phyloP scores from a whole-genome alignment of 1,140 invertebrate genomes.

The Theocolax elegans region DNA sequence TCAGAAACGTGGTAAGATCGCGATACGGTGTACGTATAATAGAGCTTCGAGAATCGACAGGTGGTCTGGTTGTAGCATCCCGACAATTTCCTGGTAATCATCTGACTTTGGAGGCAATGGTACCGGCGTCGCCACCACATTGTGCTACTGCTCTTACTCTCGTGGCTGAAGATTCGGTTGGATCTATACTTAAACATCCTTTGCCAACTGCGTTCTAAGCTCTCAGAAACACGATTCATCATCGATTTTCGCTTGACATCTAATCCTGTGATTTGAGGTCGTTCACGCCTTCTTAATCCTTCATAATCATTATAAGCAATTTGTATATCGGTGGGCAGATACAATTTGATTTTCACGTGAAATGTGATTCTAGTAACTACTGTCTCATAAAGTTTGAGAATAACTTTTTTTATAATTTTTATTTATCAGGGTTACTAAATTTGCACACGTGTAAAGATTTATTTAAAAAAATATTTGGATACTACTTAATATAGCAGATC shows the following conservation, averaged over 20 bases:
- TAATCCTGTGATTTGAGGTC: slow-evolving; percentile 13
- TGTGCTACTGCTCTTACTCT: slow-evolving; percentile 55
- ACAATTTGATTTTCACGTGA: no score
- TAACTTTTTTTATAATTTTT: no score
- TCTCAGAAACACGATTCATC: not conserved
- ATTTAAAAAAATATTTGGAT: no score
- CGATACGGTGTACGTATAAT: slow-evolving; percentile 70
- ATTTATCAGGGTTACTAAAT: no score
- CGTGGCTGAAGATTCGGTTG: slow-evolving; percentile 64
- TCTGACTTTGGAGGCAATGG: slow-evolving; percentile 59
- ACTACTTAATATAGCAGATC: no score
- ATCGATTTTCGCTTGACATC: slow-evolving; percentile 11
- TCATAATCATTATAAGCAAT: no score
- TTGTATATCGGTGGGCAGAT: no score
- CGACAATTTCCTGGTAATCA: slow-evolving; percentile 61
- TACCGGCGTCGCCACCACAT: slow-evolving; percentile 57
- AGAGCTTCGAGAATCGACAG: slow-evolving; percentile 68
- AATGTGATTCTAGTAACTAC: no score
- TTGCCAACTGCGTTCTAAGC: slow-evolving; percentile 61
- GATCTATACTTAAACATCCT: slow-evolving; percentile 65
- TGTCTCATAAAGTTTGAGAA: no score
- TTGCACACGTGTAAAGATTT: no score
- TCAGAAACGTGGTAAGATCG: slow-evolving; percentile 69
- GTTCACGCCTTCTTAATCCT: not conserved
- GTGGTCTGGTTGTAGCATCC: slow-evolving; percentile 61